phyloP scores from a whole-genome alignment of 2,113 vertebrate species.

The Dendropsophus ebraccatus region DNA sequence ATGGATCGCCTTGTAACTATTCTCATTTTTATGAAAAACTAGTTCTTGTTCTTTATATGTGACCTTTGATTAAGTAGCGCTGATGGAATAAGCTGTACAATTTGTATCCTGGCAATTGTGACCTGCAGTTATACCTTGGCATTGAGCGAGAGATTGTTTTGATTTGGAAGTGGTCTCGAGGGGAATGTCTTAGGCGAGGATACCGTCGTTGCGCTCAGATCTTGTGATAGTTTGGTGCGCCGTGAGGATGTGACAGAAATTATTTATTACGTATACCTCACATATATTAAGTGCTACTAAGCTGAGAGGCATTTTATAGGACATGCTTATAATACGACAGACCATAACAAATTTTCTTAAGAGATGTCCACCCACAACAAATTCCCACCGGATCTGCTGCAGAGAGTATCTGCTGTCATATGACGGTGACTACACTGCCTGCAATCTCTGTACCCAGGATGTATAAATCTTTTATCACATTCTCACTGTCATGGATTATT shows the following conservation, averaged over 20 bases:
- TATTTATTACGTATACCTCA: background rate
- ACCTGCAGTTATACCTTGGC: slow-evolving; percentile 25
- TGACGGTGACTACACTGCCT: background rate
- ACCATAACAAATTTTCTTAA: background rate
- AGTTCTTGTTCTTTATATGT: background rate
- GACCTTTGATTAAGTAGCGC: background rate
- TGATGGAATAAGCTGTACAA: slow-evolving; percentile 19
- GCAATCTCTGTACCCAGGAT: background rate
- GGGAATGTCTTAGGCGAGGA: slow-evolving; percentile 17
- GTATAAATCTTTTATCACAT: too few species aligned
- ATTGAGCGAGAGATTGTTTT: slow-evolving; percentile 39
- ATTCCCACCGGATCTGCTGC: background rate
- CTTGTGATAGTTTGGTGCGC: slow-evolving; percentile 13
- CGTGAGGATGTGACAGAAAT: background rate
- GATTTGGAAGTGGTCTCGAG: slow-evolving; percentile 18
- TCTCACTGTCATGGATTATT: too few species aligned
- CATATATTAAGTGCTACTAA: background rate
- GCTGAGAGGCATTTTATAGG: background rate
- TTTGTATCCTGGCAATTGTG: background rate
- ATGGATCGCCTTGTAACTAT: background rate
- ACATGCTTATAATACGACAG: background rate
- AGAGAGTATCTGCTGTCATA: background rate
- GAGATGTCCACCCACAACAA: background rate
- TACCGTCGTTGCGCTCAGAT: slow-evolving; percentile 1
- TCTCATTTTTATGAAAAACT: background rate